Evolutionary conservation across 2,113 vertebrate genomes (phyloP), one percentile per base, ranked within the genome.

Genomic region (Tetrao urogallus): DNA sequence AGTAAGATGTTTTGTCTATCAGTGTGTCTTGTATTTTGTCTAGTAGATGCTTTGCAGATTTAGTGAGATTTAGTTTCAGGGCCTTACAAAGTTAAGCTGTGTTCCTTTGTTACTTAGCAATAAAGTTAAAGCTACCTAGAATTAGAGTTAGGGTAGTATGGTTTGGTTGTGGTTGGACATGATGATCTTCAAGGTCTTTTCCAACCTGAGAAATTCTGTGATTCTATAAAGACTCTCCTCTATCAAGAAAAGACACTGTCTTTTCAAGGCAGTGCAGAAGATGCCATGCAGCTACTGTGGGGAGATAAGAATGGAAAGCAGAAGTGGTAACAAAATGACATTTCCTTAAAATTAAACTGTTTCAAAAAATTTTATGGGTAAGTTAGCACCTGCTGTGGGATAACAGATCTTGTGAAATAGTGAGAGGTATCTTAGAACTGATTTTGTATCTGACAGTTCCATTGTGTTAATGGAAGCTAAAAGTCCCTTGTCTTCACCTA

Each of bases 1-100:
- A 98, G 98, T 98, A 97, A 97, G 98, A 82, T 80, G 94, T 88
- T 96, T 56, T 66, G 14, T 84, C 80, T 93, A 70, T 76, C 56
- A 58, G 64, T 42, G 92, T 85, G 24, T 6, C 50, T 82, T 54
- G 14, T 54, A 30, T 86, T 96, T 56, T 66, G 16, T 82, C 77
- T 94, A 69, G 74, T 48, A 58, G 54, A 61, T 6, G 42, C 90
- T 93, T 80, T 74, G 86, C 52, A 92, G 54, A 17, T 81, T 81
- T 22, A 82, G 40, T 36, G 65, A 80, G 4, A 7, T 71, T 19
- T 60, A 45, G 14, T 38, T 88, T 28, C 43, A 66, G n/a, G 48
- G 52, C 17, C 24, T 24, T 14, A 9, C 32, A 28, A 86, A 86
- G 17, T 63, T 81, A 65, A 60, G 28, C 10, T 19, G 15, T 79